A percentile compares a stretch with the other conserved stretches of the same genome.
Conservation (phyloP, 2,888 invertebrate species). For the Chymomyza amoena region DNA sequence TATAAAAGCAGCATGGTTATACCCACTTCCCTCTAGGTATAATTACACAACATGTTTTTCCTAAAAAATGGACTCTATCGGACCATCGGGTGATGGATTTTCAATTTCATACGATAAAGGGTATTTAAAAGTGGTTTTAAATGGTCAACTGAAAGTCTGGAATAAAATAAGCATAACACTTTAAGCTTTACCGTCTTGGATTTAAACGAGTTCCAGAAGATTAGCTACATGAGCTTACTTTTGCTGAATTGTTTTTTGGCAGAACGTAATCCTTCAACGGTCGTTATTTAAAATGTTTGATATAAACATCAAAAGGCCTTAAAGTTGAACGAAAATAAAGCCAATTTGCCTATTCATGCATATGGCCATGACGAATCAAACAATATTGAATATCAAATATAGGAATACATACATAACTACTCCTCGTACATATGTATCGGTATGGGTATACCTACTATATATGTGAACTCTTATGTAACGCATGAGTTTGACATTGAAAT, state of each 20-base stretch:
- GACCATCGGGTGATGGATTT: too few species aligned
- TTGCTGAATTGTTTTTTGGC: neutral
- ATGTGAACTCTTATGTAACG: conserved; percentile 33
- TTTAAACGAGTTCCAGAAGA: neutral
- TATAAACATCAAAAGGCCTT: neutral
- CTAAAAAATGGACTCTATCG: too few species aligned
- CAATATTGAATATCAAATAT: conserved; percentile 62
- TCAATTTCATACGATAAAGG: too few species aligned
- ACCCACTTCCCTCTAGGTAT: too few species aligned
- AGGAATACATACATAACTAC: conserved; percentile 18
- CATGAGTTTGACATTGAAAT: conserved; percentile 69
- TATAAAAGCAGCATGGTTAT: too few species aligned
- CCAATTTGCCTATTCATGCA: conserved; percentile 45
- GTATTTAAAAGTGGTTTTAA: too few species aligned
- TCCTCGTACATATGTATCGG: conserved; percentile 2
- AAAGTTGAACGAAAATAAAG: conserved; percentile 44
- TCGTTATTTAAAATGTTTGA: neutral
- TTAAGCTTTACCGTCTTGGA: neutral
- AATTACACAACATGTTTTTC: too few species aligned
- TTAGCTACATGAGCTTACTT: conserved; percentile 8
- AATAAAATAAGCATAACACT: neutral
- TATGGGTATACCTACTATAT: conserved; percentile 18
- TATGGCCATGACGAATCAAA: conserved; percentile 19
- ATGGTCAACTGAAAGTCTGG: too few species aligned
- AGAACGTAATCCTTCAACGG: neutral